Conservation (phyloP, 2,888 invertebrate species). For the Helobdella robusta region DNA sequence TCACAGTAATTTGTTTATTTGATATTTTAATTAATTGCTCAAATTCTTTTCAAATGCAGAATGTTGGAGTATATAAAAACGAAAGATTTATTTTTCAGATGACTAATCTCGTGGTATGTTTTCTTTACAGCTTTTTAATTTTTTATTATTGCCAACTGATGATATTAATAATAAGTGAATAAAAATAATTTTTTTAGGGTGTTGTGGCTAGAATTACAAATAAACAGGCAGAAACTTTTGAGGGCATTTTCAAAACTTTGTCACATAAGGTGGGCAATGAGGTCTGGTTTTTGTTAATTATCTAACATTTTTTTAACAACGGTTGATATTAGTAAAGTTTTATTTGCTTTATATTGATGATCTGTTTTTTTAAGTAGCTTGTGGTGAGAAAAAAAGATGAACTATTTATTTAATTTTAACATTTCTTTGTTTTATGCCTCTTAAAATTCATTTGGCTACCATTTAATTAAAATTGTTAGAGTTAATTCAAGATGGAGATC, state of each 20-base stretch:
- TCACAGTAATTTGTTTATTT: not conserved
- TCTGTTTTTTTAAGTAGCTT: not conserved
- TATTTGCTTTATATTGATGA: not conserved
- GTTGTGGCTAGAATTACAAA: conserved; percentile 13
- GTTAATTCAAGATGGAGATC: no score
- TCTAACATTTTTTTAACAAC: not conserved
- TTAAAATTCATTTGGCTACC: no score
- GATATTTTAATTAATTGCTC: not conserved
- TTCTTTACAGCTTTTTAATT: not conserved
- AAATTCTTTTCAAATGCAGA: not conserved
- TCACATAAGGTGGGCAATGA: not conserved
- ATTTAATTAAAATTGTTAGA: no score
- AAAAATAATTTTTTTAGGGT: conserved; percentile 6
- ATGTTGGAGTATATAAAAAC: conserved; percentile 19
- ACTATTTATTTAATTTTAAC: not conserved
- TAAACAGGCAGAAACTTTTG: not conserved
- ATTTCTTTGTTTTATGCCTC: not conserved
- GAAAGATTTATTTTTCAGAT: conserved; percentile 18
- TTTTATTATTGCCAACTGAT: not conserved
- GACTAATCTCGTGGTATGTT: conserved; percentile 10
- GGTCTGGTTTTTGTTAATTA: not conserved
- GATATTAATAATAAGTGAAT: not conserved
- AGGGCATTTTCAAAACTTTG: conserved; percentile 25
- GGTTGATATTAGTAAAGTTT: not conserved
- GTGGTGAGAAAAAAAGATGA: not conserved